A percentile compares a stretch with the other conserved stretches of the same genome.
phyloP scores from a whole-genome alignment of 2,113 vertebrate species.

The Asarcornis scutulata region DNA sequence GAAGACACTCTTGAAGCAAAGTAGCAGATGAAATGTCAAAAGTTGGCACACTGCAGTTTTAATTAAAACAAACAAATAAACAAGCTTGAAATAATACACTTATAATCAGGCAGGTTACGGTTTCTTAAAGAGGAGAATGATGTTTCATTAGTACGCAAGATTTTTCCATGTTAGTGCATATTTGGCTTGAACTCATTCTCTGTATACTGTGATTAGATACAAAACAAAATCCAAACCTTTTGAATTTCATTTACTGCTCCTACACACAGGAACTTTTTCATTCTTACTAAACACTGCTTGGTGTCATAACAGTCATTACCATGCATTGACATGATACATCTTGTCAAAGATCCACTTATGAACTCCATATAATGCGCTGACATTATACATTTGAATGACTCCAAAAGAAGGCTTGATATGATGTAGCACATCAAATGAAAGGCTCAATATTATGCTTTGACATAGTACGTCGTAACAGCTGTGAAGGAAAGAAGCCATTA shows the following conservation, averaged over 20 bases:
- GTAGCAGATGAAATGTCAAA: background rate
- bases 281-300: background rate
- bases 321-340: background rate
- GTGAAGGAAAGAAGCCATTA: conserved; percentile 24
- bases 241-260: conserved; percentile 20
- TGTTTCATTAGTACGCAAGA: background rate
- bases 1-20: background rate
- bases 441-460: conserved; percentile 33
- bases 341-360: conserved; percentile 46
- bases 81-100: background rate
- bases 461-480: background rate
- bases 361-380: background rate
- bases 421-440: conserved; percentile 48
- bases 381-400: conserved; percentile 48
- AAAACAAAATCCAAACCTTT: background rate
- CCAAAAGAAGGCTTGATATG: conserved; percentile 31
- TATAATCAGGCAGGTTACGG: background rate
- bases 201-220: background rate
- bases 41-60: background rate
- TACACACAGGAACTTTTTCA: background rate
- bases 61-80: background rate
- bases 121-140: background rate
- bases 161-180: background rate
- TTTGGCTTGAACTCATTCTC: background rate
- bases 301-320: conserved; percentile 8